These are phyloP conservation scores for Physeter macrocephalus DNA, from an alignment of 2,113 vertebrate genomes.

Conservation along the genomic window DNA sequence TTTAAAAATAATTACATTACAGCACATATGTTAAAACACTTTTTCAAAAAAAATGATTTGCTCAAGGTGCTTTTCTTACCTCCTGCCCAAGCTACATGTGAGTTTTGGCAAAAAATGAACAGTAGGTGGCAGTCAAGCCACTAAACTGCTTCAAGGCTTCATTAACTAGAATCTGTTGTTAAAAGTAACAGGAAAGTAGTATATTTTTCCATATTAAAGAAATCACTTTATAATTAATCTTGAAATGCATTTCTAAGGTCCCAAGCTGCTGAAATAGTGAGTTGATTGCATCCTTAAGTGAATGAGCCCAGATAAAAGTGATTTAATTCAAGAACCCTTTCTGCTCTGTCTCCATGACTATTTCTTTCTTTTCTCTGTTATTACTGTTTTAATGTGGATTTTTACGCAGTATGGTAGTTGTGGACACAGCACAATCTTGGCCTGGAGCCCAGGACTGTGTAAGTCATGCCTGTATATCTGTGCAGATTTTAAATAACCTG, in stretches of 20 bases:
- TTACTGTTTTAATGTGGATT: conserved; percentile 27
- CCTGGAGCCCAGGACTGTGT: neutral
- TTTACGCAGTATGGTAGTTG: neutral
- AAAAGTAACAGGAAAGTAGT: conserved; percentile 26
- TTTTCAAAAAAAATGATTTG: neutral
- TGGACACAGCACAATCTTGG: neutral
- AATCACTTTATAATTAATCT: conserved; percentile 68
- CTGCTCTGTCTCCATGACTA: neutral
- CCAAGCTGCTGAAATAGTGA: conserved; percentile 15
- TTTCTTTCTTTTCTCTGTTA: neutral
- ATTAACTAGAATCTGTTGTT: neutral
- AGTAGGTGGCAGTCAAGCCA: conserved; percentile 84
- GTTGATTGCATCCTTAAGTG: conserved; percentile 9
- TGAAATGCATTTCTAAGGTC: conserved; percentile 56
- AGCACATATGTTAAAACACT: neutral
- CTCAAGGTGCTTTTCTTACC: neutral
- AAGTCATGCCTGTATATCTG: neutral
- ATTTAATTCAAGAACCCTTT: conserved; percentile 28
- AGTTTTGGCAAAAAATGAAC: conserved; percentile 53
- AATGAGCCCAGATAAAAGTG: conserved; percentile 46
- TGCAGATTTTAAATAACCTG: conserved; percentile 26
- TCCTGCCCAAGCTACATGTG: neutral
- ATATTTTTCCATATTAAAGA: conserved; percentile 65
- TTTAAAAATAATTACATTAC: conserved; percentile 6
- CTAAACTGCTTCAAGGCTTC: conserved; percentile 73